These are phyloP conservation scores for Mormyrus proboscirostris DNA, from an alignment of 2,797 vertebrate genomes.

Conservation along the genomic window DNA sequence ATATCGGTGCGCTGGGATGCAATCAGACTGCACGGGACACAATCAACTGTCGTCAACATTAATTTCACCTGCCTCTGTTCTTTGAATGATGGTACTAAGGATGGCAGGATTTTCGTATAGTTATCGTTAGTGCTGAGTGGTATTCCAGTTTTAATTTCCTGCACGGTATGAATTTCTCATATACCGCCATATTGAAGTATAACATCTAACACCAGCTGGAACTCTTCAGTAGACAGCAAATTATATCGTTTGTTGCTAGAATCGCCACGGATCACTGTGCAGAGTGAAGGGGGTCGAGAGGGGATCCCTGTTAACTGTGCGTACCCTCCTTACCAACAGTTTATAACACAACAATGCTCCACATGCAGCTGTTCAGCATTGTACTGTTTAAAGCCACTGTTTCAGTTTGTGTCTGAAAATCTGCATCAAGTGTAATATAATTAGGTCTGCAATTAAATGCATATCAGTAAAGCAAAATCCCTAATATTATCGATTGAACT, in stretches of 20 bases:
- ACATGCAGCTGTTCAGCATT: background rate
- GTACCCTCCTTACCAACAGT: background rate
- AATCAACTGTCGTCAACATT: background rate
- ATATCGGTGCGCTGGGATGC: background rate
- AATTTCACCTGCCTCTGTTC: background rate
- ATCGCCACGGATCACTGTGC: background rate
- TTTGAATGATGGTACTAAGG: background rate
- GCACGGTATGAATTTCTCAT: background rate
- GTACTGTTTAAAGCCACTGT: background rate
- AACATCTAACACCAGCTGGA: background rate
- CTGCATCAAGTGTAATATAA: background rate
- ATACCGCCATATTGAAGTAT: background rate
- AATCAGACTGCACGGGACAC: background rate
- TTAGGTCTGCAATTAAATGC: background rate
- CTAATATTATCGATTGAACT: background rate
- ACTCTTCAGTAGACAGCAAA: background rate
- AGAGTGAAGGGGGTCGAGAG: background rate
- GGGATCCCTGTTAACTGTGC: background rate
- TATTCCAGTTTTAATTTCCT: background rate
- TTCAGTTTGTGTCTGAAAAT: background rate
- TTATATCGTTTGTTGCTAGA: background rate
- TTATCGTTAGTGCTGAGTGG: background rate
- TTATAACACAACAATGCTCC: background rate
- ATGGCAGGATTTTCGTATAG: background rate
- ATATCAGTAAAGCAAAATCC: background rate